Evolutionary conservation across 1,140 invertebrate genomes (phyloP).

Genomic region (Camponotus pennsylvanicus): DNA sequence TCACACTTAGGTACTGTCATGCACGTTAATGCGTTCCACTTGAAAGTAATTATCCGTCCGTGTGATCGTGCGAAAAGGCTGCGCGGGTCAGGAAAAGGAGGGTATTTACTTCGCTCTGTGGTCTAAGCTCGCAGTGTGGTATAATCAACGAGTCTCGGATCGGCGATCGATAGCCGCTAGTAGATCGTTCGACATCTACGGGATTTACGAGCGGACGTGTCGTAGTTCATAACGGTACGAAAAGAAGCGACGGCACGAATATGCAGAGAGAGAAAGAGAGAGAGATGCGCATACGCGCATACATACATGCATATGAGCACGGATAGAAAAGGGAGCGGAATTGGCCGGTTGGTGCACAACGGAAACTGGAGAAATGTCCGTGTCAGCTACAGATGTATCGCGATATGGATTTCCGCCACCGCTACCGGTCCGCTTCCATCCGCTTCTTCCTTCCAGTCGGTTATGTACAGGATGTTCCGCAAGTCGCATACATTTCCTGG

Average conservation of each 20-base stretch:
- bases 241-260: slow-evolving; percentile 58
- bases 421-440: slow-evolving; percentile 48
- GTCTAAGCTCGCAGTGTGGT: slow-evolving; percentile 43
- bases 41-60: slow-evolving; percentile 22
- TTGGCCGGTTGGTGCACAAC: slow-evolving; percentile 15
- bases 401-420: slow-evolving; percentile 60
- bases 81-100: slow-evolving; percentile 36
- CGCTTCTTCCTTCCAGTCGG: slow-evolving; percentile 7
- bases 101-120: slow-evolving; percentile 56
- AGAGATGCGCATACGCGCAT: not conserved
- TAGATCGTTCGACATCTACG: slow-evolving; percentile 63
- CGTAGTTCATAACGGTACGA: slow-evolving; percentile 71
- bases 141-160: slow-evolving; percentile 62
- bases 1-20: slow-evolving; percentile 28
- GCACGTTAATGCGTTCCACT: slow-evolving; percentile 38
- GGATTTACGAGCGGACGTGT: slow-evolving; percentile 68
- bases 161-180: slow-evolving; percentile 63
- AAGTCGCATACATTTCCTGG: slow-evolving; percentile 6
- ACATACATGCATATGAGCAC: not conserved
- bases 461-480: not conserved
- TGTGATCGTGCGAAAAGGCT: slow-evolving; percentile 44
- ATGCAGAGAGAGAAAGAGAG: slow-evolving; percentile 24
- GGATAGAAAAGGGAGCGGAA: slow-evolving; percentile 42
- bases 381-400: slow-evolving; percentile 70
- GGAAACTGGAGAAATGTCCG: slow-evolving; percentile 52